Percentiles rank a stretch among this genome's conserved stretches.
phyloP scores from a whole-genome alignment of 2,797 vertebrate species.

The Phrynocephalus vlangalii region DNA sequence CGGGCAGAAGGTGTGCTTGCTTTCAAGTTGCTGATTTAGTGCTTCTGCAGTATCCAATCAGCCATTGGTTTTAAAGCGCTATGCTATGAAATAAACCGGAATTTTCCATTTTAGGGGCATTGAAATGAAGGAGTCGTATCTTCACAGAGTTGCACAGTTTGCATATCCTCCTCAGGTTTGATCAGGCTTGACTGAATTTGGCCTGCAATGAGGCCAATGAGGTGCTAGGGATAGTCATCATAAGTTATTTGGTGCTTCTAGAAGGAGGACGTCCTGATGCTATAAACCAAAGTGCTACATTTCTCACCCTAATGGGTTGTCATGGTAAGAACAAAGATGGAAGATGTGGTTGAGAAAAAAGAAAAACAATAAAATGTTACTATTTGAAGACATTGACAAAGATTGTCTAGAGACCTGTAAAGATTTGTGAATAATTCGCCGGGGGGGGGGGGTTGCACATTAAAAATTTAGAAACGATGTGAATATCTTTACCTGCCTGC shows the following conservation, averaged over 20 bases:
- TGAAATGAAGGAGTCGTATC: neutral
- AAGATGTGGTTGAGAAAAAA: neutral
- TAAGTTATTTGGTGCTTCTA: neutral
- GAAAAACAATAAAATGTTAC: too few relatives aligned
- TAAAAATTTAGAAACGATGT: too few relatives aligned
- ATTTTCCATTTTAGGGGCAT: neutral
- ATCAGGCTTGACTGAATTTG: neutral
- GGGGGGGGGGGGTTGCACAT: too few relatives aligned
- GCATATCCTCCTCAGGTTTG: neutral
- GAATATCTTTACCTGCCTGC: too few relatives aligned
- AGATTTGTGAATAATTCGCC: too few relatives aligned
- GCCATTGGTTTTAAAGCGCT: neutral
- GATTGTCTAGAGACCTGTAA: too few relatives aligned
- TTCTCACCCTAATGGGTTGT: neutral
- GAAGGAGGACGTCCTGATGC: too few relatives aligned
- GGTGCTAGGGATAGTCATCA: neutral
- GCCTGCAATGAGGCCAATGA: rapidly evolving
- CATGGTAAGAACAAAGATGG: neutral
- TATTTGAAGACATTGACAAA: too few relatives aligned
- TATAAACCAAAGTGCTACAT: too few relatives aligned
- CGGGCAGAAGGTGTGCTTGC: neutral
- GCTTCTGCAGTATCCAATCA: neutral
- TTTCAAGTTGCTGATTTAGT: neutral
- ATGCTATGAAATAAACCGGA: neutral
- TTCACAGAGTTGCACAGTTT: neutral